Percentiles rank a stretch among this genome's conserved stretches.
These are phyloP conservation scores for Spialia ferax DNA, from an alignment of 2,888 invertebrate genomes.

Conservation along the genomic window DNA sequence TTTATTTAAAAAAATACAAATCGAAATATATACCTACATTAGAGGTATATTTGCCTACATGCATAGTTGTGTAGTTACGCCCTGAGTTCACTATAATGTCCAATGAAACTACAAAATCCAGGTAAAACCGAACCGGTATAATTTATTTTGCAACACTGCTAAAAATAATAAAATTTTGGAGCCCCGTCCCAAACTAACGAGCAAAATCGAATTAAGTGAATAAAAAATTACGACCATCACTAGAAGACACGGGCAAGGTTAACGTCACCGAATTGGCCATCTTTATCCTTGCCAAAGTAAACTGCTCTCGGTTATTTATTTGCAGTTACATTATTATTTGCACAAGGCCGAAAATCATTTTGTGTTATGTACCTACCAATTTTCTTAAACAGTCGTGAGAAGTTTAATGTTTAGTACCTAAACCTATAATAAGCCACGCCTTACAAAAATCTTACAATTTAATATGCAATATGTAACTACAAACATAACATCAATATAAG, in stretches of 20 bases:
- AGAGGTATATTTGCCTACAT: no score
- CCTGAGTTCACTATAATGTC: background rate
- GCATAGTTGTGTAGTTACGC: no score
- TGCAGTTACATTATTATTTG: slow-evolving; percentile 45
- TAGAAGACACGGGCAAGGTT: slow-evolving; percentile 62
- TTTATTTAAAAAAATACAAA: no score
- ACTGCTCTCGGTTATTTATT: slow-evolving; percentile 53
- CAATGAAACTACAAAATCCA: background rate
- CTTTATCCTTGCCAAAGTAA: slow-evolving; percentile 70
- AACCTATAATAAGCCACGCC: no score
- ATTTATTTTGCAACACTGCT: background rate
- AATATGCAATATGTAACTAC: no score
- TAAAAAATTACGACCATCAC: slow-evolving; percentile 22
- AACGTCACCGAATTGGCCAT: slow-evolving; percentile 58
- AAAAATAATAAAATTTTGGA: background rate
- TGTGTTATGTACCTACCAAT: background rate
- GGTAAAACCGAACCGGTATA: background rate
- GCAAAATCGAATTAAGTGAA: slow-evolving; percentile 4
- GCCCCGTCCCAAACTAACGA: background rate
- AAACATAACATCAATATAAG: no score
- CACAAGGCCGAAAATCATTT: slow-evolving; percentile 39
- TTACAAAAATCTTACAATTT: no score
- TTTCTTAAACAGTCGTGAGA: no score
- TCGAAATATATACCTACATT: no score
- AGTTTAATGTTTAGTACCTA: background rate